Evolutionary conservation across 2,888 invertebrate species (phyloP).

Genomic region (Neoascia interrupta): DNA sequence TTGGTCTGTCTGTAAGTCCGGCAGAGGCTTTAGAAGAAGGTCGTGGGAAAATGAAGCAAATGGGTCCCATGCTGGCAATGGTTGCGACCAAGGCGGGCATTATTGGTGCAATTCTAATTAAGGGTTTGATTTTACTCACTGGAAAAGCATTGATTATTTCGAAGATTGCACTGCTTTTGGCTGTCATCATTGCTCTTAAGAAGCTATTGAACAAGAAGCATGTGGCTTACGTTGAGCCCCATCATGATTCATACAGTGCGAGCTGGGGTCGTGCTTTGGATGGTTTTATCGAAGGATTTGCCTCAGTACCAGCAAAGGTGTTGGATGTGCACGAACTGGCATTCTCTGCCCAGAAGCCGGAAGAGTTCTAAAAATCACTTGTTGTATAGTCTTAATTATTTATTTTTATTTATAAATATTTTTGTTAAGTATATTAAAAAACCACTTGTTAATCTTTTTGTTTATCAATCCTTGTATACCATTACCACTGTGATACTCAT

Average conservation of each 20-base stretch:
- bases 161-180: slow-evolving; percentile 90
- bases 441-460: not conserved
- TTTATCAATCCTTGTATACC: slow-evolving; percentile 1
- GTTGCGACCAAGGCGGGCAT: slow-evolving; percentile 90
- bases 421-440: not conserved
- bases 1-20: slow-evolving; percentile 85
- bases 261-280: slow-evolving; percentile 82
- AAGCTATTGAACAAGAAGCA: slow-evolving; percentile 87
- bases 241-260: slow-evolving; percentile 82
- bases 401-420: slow-evolving; percentile 20
- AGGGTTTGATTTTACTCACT: slow-evolving; percentile 89
- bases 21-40: slow-evolving; percentile 83
- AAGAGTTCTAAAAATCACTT: slow-evolving; percentile 3
- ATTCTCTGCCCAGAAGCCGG: slow-evolving; percentile 82
- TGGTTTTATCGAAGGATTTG: slow-evolving; percentile 79
- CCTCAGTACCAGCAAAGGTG: slow-evolving; percentile 79
- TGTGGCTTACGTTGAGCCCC: slow-evolving; percentile 87
- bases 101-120: slow-evolving; percentile 89
- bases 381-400: slow-evolving; percentile 6
- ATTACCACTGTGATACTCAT: slow-evolving; percentile 60
- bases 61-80: slow-evolving; percentile 87
- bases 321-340: slow-evolving; percentile 83
- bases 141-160: slow-evolving; percentile 92
- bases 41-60: slow-evolving; percentile 86
- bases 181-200: slow-evolving; percentile 90